Evolutionary conservation across 2,797 vertebrate genomes (phyloP).

Genomic region (Tarsius wallacei): DNA sequence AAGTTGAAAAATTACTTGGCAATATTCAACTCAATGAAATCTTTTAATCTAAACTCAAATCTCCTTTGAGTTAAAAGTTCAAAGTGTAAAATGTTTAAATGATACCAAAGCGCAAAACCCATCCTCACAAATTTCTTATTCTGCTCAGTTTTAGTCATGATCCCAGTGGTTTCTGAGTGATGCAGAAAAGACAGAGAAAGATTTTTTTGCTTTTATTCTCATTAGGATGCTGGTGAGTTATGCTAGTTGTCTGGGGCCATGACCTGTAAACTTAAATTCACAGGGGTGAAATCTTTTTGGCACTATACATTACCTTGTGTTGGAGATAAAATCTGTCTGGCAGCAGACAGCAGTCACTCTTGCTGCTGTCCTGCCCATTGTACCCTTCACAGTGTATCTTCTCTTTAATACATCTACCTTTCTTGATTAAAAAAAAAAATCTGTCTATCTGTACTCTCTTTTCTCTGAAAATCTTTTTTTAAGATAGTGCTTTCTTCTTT

Average conservation of each 20-base stretch:
- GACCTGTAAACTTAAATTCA: background rate
- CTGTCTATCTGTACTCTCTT: background rate
- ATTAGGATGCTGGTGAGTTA: background rate
- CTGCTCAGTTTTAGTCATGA: background rate
- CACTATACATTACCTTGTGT: background rate
- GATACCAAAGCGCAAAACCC: background rate
- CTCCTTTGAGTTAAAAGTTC: conserved; percentile 20
- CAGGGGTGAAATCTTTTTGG: background rate
- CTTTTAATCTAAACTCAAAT: conserved; percentile 26
- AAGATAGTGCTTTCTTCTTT: background rate
- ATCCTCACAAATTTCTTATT: background rate
- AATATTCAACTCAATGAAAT: background rate
- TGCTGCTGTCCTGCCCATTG: too few species aligned
- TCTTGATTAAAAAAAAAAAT: too few species aligned
- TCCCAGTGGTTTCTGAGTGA: background rate
- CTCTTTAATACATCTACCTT: too few species aligned
- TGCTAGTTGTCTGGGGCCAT: background rate
- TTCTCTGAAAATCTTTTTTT: background rate
- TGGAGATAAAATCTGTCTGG: background rate
- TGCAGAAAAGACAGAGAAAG: background rate
- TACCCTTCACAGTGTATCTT: too few species aligned
- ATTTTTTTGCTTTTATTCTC: background rate
- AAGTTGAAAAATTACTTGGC: background rate
- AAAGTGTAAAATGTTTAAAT: background rate
- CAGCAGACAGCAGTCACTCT: too few species aligned